Conservation (phyloP, 2,113 vertebrate species). For the Odontesthes bonariensis region DNA sequence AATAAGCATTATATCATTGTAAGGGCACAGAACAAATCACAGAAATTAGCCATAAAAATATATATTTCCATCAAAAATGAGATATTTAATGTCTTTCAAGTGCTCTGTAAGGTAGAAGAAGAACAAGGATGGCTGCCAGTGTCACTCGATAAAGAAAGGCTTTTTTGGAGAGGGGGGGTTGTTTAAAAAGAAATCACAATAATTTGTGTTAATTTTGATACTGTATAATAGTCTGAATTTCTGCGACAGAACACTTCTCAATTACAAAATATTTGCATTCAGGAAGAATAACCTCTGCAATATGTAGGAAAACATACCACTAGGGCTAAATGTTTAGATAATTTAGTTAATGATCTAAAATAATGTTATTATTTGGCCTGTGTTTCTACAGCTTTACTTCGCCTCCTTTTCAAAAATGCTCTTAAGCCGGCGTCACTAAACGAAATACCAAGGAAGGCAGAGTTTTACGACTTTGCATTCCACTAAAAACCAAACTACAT, state of each 20-base stretch:
- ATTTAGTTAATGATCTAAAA: background rate
- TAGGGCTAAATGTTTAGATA: background rate
- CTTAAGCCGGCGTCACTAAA: background rate
- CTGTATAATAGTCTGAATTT: background rate
- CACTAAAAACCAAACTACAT: background rate
- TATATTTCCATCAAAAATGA: background rate
- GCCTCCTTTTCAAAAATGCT: background rate
- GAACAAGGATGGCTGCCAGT: background rate
- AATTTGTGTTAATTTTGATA: slow-evolving; percentile 7
- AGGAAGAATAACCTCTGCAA: background rate
- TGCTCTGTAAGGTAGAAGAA: background rate
- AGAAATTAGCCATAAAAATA: background rate
- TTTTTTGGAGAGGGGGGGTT: background rate
- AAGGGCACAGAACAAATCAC: background rate
- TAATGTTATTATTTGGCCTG: background rate
- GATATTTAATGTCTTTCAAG: background rate
- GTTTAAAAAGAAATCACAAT: background rate
- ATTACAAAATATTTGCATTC: background rate
- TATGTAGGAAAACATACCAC: background rate
- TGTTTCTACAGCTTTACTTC: background rate
- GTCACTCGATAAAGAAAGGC: background rate
- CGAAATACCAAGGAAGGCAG: background rate
- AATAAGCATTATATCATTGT: background rate
- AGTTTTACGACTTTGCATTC: background rate
- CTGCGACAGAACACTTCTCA: background rate